Conservation (phyloP, 2,888 invertebrate species). For the Mechanitis messenoides region DNA sequence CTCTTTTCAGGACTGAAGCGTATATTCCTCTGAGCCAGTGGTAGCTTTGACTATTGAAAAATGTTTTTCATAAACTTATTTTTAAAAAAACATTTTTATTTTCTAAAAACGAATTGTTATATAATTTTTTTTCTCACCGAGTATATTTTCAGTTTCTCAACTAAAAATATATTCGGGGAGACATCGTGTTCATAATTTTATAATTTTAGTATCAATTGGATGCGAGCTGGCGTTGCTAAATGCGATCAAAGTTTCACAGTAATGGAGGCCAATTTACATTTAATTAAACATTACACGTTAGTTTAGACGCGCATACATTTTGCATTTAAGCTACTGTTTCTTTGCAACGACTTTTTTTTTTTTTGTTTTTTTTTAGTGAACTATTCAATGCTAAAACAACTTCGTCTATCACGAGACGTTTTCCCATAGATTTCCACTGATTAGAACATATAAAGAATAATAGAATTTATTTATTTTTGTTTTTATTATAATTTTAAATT, state of each 20-base stretch:
- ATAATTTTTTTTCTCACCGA: not conserved
- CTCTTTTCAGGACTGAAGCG: no score
- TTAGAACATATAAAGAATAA: not conserved
- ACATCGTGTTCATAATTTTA: constrained; percentile 1
- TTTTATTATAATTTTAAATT: no score
- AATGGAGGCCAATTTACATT: constrained; percentile 41
- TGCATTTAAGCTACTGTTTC: constrained; percentile 17
- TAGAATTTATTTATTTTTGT: no score
- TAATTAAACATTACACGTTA: constrained; percentile 49
- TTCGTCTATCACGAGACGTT: not conserved
- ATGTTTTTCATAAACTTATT: no score
- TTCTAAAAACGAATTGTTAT: no score
- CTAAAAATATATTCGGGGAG: not conserved
- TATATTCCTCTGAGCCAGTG: no score
- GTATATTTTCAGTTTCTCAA: not conserved
- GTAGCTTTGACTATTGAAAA: no score
- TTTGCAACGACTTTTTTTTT: not conserved
- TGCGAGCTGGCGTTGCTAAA: constrained; percentile 27
- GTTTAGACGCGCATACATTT: constrained; percentile 28
- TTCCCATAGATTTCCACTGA: no score
- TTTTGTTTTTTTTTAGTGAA: not conserved
- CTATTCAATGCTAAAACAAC: constrained; percentile 1
- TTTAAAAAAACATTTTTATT: no score
- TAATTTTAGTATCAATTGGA: constrained; percentile 17
- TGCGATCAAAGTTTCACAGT: constrained; percentile 46